Evolutionary conservation across 2,888 invertebrate species (phyloP), one percentile per base, ranked within the genome.

Genomic region (Poecilobothrus nobilitatus): DNA sequence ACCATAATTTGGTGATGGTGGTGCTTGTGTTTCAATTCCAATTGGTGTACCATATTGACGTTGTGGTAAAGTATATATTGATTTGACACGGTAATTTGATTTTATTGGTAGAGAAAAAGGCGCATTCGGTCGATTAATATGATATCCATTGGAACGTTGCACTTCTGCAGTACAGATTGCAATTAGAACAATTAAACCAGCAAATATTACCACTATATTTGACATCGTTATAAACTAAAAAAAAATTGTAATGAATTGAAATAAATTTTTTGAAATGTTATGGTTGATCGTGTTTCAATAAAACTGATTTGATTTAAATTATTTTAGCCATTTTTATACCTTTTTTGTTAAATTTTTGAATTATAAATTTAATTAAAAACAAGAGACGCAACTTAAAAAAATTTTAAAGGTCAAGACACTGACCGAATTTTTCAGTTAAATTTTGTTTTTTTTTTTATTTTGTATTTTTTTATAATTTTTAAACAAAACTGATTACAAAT

Each of bases 261-360:
- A 41, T 15, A 6, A n/a, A n/a, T n/a, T 3, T 15, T 18, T 18
- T 53, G 15, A 15, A 9, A 6, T 53, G 53, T 53, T 53, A 53
- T n/a, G 18, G 7, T 15, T 53, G n/a, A 53, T 53, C 53, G 53
- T 6, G 53, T 53, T 53, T 12, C 15, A 53, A 53, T 53, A 18
- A 53, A 53, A 53, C 53, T 53, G 53, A 53, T 53, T 53, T 53
- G n/a, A 53, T 53, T 18, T 12, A 53, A 53, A 53, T 53, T 53
- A 12, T 53, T 2, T 53, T 53, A 53, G 15, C 53, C 53, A 53
- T 53, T 53, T 53, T 53, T 53, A 53, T 53, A 53, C 53, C 15
- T 12, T 53, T 37, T 37, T 37, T 37, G 37, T 37, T 37, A 10
- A 10, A 37, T 37, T 4, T 37, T 37, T 53, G 5, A 53, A 15